Conservation (phyloP, 64 coral and sea anemone species). For the Trachythela sp. region DNA sequence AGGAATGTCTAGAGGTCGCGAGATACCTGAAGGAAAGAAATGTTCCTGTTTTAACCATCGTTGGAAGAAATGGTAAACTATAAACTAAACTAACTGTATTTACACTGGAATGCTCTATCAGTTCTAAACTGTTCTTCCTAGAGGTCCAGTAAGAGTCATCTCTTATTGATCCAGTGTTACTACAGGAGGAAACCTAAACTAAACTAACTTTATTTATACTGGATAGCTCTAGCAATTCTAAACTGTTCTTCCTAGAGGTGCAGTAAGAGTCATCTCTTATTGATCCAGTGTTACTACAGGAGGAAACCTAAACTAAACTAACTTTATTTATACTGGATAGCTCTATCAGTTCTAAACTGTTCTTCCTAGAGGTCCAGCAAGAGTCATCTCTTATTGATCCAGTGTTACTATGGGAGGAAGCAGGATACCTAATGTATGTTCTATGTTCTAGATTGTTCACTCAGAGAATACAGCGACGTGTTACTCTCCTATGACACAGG, state of each 20-base stretch:
- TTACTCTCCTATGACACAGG: not conserved
- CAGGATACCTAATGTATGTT: not conserved
- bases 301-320: not conserved
- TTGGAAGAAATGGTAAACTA: conserved; percentile 1
- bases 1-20: not conserved
- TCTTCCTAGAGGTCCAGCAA: too few species aligned
- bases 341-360: too few species aligned
- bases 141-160: too few species aligned
- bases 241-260: too few species aligned
- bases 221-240: not conserved
- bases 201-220: not conserved
- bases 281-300: too few species aligned
- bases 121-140: too few species aligned
- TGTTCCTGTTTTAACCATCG: not conserved
- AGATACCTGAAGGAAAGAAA: not conserved
- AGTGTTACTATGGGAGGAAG: too few species aligned
- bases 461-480: not conserved
- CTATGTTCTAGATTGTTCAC: not conserved
- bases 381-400: too few species aligned
- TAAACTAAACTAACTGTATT: not conserved
- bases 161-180: too few species aligned
- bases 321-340: not conserved
- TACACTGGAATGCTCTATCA: too few species aligned
- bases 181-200: too few species aligned
- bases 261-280: too few species aligned